Base-by-base conservation (phyloP, 2,888 invertebrate species). In the Diadegma fenestrale region DNA sequence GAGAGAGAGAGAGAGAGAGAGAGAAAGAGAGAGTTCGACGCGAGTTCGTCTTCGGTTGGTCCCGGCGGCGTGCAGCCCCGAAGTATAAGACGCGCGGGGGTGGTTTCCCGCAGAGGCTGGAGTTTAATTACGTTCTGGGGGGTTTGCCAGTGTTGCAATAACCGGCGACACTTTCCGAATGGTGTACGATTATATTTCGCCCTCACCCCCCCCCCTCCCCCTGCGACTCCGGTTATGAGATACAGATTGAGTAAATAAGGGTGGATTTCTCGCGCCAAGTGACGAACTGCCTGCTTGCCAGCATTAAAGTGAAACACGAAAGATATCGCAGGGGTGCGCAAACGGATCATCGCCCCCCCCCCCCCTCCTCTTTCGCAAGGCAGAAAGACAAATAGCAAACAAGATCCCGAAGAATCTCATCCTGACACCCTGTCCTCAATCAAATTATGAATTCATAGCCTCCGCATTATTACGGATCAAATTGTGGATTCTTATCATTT, bases 61-160 rank as follows among this genome's bases (percentile, higher is more conserved):
- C 54, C 61, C 75, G 64, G 80, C 77, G 68, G 64, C 85, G 86
- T 73, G 86, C 86, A 84, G 82, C 86, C 88, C 88, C 87, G 88
- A 86, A 89, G 90, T 89, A n/a, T n/a, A 87, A 68, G 41, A 68
- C 73, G 68, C 41, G 45, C 41, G 45, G 66, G 51, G 66, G 26
- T 48, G n/a, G 26, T 58, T 80, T 86, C 48, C 75, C 83, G 72
- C 80, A 83, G 80, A 84, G 85, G 83, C 86, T 82, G 48, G 86
- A 88, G 91, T 92, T 93, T 93, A 93, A 93, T 93, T 93, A 93
- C 91, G 90, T 90, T 91, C 89, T 90, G 75, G 88, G 72, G 82
- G 66, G 71, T 87, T 89, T 85, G 87, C 77, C 87, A 90, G 89
- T 92, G 91, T 91, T 89, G 89, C 90, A 91, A 92, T 92, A 91